These are phyloP conservation scores for Tor tambroides DNA, from an alignment of 2,113 vertebrate species.

Conservation along the genomic window DNA sequence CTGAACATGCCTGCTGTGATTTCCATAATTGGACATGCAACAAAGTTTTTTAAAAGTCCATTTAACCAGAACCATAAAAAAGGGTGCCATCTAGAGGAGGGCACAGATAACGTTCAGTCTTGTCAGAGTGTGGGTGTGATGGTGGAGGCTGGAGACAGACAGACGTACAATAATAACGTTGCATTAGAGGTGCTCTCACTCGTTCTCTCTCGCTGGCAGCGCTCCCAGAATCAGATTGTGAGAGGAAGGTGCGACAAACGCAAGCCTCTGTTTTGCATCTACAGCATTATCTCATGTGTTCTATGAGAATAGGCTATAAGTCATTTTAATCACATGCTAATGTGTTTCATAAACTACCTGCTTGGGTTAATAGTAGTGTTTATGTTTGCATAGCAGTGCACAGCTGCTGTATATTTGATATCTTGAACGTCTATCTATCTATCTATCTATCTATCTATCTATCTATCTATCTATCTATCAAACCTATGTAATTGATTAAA, in stretches of 20 bases:
- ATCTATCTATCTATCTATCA: no score
- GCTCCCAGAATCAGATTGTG: slow-evolving; percentile 17
- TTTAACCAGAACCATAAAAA: background rate
- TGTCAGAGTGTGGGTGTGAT: slow-evolving; percentile 8
- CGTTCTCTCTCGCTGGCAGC: background rate
- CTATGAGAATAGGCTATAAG: background rate
- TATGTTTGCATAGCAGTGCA: no score
- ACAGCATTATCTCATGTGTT: background rate
- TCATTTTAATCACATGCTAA: background rate
- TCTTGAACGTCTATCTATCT: no score
- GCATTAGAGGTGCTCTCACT: slow-evolving; percentile 23
- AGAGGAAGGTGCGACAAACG: background rate
- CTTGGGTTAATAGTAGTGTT: background rate
- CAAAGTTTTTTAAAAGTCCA: background rate
- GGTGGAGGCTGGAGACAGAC: background rate
- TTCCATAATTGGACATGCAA: background rate
- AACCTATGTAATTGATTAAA: no score
- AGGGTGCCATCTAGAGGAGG: background rate
- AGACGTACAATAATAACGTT: slow-evolving; percentile 31
- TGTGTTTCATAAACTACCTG: background rate
- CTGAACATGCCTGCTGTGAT: background rate
- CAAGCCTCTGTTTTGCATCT: background rate
- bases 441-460: no score
- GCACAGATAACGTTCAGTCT: background rate
- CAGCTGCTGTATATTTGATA: no score